Percentiles rank a stretch among this genome's conserved stretches.
phyloP scores from a whole-genome alignment of 2,113 vertebrate species.

The Stigmatopora nigra region DNA sequence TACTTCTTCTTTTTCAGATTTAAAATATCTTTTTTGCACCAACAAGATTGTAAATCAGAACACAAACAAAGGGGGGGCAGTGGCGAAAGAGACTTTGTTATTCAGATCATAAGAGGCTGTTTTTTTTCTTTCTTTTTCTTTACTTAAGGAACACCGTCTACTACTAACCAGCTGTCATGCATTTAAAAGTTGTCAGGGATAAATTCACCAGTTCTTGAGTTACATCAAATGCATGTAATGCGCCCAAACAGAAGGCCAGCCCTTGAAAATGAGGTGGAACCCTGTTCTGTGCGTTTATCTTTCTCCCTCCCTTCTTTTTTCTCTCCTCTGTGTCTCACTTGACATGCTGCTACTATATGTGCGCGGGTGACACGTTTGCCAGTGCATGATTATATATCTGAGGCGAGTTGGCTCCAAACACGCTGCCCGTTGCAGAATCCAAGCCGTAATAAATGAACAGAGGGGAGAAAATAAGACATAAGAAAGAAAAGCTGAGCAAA shows the following conservation, averaged over 20 bases:
- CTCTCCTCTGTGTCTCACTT: slow-evolving; percentile 38
- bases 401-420: slow-evolving; percentile 66
- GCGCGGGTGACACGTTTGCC: slow-evolving; percentile 17
- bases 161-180: slow-evolving; percentile 63
- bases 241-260: slow-evolving; percentile 45
- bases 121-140: slow-evolving; percentile 25
- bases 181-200: slow-evolving; percentile 58
- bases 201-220: slow-evolving; percentile 48
- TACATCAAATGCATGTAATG: slow-evolving; percentile 62
- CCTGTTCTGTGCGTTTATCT: slow-evolving; percentile 53
- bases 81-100: slow-evolving; percentile 47
- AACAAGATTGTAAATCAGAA: slow-evolving; percentile 46
- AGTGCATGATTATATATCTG: slow-evolving; percentile 45
- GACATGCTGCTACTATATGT: slow-evolving; percentile 31
- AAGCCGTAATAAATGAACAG: slow-evolving; percentile 70
- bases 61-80: slow-evolving; percentile 40
- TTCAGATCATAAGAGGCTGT: slow-evolving; percentile 48
- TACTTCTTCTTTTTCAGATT: slow-evolving; percentile 22
- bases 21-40: slow-evolving; percentile 32
- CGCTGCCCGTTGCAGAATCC: slow-evolving; percentile 71
- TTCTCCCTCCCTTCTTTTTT: slow-evolving; percentile 25
- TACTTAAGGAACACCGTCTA: slow-evolving; percentile 38
- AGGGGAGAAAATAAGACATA: slow-evolving; percentile 69
- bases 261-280: slow-evolving; percentile 56
- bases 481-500: slow-evolving; percentile 73